phyloP scores from a whole-genome alignment of 2,888 invertebrate genomes.

The Acrobasis consociella region DNA sequence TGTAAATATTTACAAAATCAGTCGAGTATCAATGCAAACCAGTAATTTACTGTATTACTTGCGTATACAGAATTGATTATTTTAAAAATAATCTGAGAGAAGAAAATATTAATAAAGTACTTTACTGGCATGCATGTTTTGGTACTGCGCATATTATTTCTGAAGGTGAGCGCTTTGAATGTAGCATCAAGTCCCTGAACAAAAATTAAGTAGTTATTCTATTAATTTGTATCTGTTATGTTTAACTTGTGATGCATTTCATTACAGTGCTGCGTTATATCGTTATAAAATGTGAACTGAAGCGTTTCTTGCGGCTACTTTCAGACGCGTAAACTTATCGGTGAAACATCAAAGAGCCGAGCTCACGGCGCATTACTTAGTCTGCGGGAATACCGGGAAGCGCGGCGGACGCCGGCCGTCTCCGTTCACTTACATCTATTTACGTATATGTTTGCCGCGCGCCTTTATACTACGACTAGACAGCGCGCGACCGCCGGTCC shows the following conservation, averaged over 20 bases:
- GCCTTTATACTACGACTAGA: conserved; percentile 68
- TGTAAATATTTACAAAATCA: conserved; percentile 17
- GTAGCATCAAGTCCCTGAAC: background rate
- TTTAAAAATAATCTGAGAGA: conserved; percentile 21
- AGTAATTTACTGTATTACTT: conserved; percentile 39
- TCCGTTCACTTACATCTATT: conserved; percentile 58
- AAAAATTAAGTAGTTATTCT: background rate
- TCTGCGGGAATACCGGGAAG: background rate
- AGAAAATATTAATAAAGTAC: conserved; percentile 35
- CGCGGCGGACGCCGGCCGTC: conserved; percentile 4
- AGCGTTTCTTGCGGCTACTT: background rate
- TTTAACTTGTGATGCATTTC: background rate
- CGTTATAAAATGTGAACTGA: background rate
- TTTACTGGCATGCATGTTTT: conserved; percentile 42
- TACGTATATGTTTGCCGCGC: conserved; percentile 73
- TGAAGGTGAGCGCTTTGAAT: background rate
- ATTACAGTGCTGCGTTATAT: background rate
- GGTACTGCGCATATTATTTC: background rate
- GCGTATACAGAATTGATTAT: conserved; percentile 36
- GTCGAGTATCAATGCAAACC: conserved; percentile 33
- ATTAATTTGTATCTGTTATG: background rate
- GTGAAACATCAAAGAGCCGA: conserved; percentile 12
- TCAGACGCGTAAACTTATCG: conserved; percentile 17
- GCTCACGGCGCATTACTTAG: conserved; percentile 11
- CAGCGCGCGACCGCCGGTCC: conserved; percentile 51